Percentiles rank a stretch among this genome's conserved stretches.
These are phyloP conservation scores for Spea hammondii DNA, from an alignment of 2,797 vertebrate genomes.

Conservation along the genomic window DNA sequence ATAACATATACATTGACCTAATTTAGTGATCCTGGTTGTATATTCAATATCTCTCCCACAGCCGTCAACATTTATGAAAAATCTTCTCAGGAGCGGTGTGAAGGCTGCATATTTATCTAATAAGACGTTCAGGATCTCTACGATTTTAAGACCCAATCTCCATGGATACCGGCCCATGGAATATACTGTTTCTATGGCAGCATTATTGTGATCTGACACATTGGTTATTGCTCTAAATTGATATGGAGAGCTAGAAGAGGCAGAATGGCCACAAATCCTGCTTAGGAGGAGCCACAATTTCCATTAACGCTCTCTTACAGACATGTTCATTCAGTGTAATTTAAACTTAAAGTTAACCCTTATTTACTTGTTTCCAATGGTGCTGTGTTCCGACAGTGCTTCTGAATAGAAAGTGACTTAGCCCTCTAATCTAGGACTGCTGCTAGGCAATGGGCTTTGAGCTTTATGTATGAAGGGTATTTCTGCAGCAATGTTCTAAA, in stretches of 20 bases:
- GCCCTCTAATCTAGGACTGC: too few relatives aligned
- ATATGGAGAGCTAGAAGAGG: constrained; percentile 53
- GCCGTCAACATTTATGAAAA: constrained; percentile 30
- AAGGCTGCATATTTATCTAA: constrained; percentile 55
- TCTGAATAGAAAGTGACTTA: too few relatives aligned
- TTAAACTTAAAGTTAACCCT: too few relatives aligned
- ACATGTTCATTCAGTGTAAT: too few relatives aligned
- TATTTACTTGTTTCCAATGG: too few relatives aligned
- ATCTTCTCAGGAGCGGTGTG: constrained; percentile 20
- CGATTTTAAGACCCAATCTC: constrained; percentile 62
- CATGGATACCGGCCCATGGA: constrained; percentile 65
- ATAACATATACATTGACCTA: background rate
- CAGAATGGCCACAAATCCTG: constrained; percentile 44
- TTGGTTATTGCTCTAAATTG: constrained; percentile 54
- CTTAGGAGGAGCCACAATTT: constrained; percentile 27
- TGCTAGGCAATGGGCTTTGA: too few relatives aligned
- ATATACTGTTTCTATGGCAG: constrained; percentile 65
- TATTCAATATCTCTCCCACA: constrained; percentile 21
- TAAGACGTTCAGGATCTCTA: constrained; percentile 56
- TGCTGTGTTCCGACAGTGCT: too few relatives aligned
- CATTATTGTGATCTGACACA: constrained; percentile 55
- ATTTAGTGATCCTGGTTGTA: background rate
- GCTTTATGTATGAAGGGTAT: too few relatives aligned
- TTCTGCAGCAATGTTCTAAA: too few relatives aligned
- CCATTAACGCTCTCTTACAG: background rate